Evolutionary conservation across 2,888 invertebrate species (phyloP).

Genomic region (Xanthostigma xanthostigma): DNA sequence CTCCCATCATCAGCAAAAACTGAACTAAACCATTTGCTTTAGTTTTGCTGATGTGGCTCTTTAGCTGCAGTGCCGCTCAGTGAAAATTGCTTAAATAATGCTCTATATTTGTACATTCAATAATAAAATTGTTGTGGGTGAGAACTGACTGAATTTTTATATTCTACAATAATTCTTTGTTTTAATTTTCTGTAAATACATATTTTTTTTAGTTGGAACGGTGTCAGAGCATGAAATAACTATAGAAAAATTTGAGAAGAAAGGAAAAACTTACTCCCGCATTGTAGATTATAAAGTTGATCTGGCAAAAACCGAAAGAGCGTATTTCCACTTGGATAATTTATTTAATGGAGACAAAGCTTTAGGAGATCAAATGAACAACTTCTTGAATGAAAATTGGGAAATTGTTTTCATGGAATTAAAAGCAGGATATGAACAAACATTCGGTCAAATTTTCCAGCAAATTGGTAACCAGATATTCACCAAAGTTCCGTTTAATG

Average conservation of each 20-base stretch:
- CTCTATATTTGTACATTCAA: no score
- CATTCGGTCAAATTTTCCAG: constrained; percentile 43
- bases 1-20: no score
- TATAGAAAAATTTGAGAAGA: constrained; percentile 34
- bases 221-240: no score
- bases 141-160: no score
- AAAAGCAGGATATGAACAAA: constrained; percentile 45
- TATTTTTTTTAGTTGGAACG: no score
- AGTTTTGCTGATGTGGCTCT: no score
- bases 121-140: no score
- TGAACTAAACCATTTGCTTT: no score
- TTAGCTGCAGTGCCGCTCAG: no score
- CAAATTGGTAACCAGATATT: constrained; percentile 47
- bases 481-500: constrained; percentile 44
- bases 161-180: no score
- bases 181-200: no score
- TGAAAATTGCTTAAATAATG: no score
- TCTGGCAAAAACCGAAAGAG: constrained; percentile 35
- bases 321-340: constrained; percentile 43
- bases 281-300: constrained; percentile 41
- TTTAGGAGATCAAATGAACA: constrained; percentile 48
- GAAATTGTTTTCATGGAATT: constrained; percentile 49
- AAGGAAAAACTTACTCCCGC: constrained; percentile 43
- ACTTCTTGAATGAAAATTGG: constrained; percentile 49
- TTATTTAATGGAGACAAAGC: constrained; percentile 45